Conservation (phyloP, 2,113 vertebrate genomes). For the Caloenas nicobarica region DNA sequence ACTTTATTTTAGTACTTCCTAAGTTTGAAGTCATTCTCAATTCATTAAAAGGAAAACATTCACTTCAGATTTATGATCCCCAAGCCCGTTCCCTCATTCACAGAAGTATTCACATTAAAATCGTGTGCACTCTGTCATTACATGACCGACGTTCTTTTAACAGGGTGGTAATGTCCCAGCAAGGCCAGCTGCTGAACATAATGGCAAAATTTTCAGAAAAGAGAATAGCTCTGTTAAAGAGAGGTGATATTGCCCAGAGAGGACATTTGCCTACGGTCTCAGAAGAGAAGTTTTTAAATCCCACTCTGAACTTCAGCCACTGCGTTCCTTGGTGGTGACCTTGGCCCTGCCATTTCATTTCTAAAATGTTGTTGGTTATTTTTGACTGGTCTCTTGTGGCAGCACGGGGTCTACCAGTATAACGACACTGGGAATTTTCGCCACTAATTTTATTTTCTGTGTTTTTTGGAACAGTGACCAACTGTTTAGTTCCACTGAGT, state of each 20-base stretch:
- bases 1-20: constrained; percentile 26
- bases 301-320: background rate
- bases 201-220: constrained; percentile 28
- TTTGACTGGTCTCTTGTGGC: background rate
- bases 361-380: background rate
- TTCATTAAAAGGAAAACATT: constrained; percentile 51
- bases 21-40: constrained; percentile 51
- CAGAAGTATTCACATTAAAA: constrained; percentile 49
- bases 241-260: background rate
- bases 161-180: constrained; percentile 40
- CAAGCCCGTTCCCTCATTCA: constrained; percentile 49
- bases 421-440: background rate
- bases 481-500: background rate
- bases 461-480: background rate
- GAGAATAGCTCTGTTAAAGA: constrained; percentile 59
- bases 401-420: background rate
- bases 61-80: constrained; percentile 6
- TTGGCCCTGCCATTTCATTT: background rate
- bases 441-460: background rate
- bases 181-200: constrained; percentile 14
- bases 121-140: background rate
- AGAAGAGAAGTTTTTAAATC: background rate
- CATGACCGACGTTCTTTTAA: constrained; percentile 55
- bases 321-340: background rate
- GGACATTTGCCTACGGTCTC: background rate